Conservation (phyloP, 2,888 invertebrate species). For the Pollenia labialis region DNA sequence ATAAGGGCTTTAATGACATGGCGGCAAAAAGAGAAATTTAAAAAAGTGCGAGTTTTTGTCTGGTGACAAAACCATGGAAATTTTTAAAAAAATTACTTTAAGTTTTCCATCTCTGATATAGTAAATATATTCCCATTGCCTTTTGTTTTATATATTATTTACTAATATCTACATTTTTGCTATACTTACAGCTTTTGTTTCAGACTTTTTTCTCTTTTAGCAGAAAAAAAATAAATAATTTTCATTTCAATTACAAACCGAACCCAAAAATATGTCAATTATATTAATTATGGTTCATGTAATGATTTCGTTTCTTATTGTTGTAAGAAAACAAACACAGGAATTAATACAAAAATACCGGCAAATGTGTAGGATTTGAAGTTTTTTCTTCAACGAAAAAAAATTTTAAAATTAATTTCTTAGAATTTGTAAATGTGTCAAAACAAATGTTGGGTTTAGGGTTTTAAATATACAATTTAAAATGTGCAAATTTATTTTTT, state of each 20-base stretch:
- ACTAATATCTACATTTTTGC: not conserved
- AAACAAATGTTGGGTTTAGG: slow-evolving; percentile 38
- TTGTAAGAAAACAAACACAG: slow-evolving; percentile 36
- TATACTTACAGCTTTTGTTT: slow-evolving; percentile 25
- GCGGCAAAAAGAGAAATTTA: no score
- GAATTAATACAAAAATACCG: slow-evolving; percentile 39
- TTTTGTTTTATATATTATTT: slow-evolving; percentile 25
- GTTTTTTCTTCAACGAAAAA: slow-evolving; percentile 7
- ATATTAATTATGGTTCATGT: slow-evolving; percentile 81
- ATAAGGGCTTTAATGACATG: no score
- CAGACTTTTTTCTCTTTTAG: slow-evolving; percentile 18
- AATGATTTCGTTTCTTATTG: slow-evolving; percentile 67
- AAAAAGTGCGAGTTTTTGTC: no score
- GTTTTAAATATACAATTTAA: slow-evolving; percentile 13
- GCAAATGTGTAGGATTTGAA: slow-evolving; percentile 64
- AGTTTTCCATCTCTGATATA: slow-evolving; percentile 8
- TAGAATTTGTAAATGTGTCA: slow-evolving; percentile 60
- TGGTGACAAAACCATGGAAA: no score
- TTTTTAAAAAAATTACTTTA: not conserved
- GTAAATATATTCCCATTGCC: not conserved
- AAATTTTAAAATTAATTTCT: slow-evolving; percentile 60
- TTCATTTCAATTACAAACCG: slow-evolving; percentile 73
- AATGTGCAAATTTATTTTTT: not conserved
- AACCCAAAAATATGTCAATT: slow-evolving; percentile 82
- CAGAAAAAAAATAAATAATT: slow-evolving; percentile 35